Evolutionary conservation across 2,888 invertebrate species (phyloP).

Genomic region (Xanthostigma xanthostigma): DNA sequence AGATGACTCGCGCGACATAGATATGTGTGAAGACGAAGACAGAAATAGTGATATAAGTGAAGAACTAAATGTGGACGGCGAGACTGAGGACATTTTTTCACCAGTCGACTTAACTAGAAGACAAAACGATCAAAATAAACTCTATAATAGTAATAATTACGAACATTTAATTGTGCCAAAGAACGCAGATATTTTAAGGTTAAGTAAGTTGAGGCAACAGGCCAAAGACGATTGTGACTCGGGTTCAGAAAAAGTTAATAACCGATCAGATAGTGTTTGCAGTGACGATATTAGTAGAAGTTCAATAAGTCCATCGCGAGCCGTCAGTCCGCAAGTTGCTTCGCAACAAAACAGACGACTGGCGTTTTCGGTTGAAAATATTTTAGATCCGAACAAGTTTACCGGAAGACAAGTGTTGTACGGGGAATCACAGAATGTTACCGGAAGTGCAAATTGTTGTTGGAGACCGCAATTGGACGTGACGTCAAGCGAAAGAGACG

Average conservation of each 20-base stretch:
- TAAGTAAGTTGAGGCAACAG: neutral
- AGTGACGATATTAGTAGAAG: slow-evolving; percentile 26
- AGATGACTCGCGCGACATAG: slow-evolving; percentile 24
- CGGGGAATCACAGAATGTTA: slow-evolving; percentile 18
- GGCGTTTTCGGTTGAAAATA: slow-evolving; percentile 83
- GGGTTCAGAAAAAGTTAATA: slow-evolving; percentile 11
- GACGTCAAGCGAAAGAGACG: slow-evolving; percentile 31
- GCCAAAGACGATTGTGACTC: slow-evolving; percentile 7
- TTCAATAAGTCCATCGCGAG: slow-evolving; percentile 24
- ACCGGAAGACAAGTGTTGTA: slow-evolving; percentile 45
- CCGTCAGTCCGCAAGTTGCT: slow-evolving; percentile 27
- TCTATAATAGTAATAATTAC: neutral
- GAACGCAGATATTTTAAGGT: neutral
- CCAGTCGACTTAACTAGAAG: slow-evolving; percentile 30
- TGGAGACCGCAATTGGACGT: slow-evolving; percentile 32
- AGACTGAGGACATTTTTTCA: slow-evolving; percentile 27
- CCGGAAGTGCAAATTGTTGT: slow-evolving; percentile 27
- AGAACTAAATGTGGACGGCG: slow-evolving; percentile 26
- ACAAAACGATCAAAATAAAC: slow-evolving; percentile 5
- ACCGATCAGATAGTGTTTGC: slow-evolving; percentile 30
- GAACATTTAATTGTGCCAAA: neutral
- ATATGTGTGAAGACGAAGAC: slow-evolving; percentile 24
- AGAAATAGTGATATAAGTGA: slow-evolving; percentile 22
- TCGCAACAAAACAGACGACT: slow-evolving; percentile 48
- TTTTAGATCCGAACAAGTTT: slow-evolving; percentile 80